Conservation (phyloP, 2,113 vertebrate genomes). For the Larimichthys crocea region DNA sequence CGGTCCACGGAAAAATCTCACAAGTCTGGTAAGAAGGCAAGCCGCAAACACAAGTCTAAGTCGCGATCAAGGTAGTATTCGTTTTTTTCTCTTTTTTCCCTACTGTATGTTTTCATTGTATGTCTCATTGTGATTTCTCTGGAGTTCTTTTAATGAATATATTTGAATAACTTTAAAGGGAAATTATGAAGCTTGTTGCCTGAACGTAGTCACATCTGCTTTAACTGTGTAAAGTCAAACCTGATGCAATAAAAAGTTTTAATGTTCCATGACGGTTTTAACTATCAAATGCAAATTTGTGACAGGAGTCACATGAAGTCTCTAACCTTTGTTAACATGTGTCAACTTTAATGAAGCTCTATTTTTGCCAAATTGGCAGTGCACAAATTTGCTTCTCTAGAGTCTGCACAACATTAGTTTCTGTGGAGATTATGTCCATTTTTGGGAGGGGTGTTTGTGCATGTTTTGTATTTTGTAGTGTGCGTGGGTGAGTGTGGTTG, state of each 20-base stretch:
- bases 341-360: not conserved
- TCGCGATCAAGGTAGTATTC: conserved; percentile 99
- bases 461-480: conserved; percentile 52
- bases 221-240: conserved; percentile 20
- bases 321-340: conserved; percentile 13
- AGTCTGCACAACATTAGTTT: conserved; percentile 7
- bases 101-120: conserved; percentile 83
- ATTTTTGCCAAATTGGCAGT: not conserved
- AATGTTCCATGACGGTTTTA: conserved; percentile 2
- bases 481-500: conserved; percentile 6
- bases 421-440: not conserved
- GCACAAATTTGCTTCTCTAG: conserved; percentile 23
- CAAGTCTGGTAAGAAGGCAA: conserved; percentile 99
- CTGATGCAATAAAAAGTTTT: conserved; percentile 23
- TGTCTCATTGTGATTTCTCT: conserved; percentile 69
- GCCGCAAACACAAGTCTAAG: conserved; percentile 99
- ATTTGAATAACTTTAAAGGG: conserved; percentile 27
- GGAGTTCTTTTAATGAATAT: conserved; percentile 37
- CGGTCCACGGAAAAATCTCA: conserved; percentile 98
- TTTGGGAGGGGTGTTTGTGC: conserved; percentile 12
- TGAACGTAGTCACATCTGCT: conserved; percentile 20
- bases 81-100: conserved; percentile 85
- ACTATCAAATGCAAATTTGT: conserved; percentile 28
- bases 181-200: conserved; percentile 17
- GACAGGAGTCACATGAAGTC: too few species aligned